These are phyloP conservation scores for Cricetomys ansorgei DNA, from an alignment of 2,113 vertebrate genomes.

Conservation along the genomic window DNA sequence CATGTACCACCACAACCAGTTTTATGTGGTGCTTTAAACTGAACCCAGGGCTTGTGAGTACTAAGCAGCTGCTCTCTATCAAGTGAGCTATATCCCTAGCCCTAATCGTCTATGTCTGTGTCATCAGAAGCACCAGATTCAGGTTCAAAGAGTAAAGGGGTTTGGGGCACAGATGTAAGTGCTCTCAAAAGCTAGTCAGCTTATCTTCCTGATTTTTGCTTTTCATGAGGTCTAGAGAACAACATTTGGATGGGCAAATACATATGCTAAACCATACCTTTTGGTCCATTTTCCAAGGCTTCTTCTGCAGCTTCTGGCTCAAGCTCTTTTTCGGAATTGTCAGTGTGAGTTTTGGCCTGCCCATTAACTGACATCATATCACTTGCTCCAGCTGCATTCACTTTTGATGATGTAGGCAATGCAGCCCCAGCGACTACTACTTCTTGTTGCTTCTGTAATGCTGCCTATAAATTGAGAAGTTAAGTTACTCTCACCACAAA, in stretches of 20 bases:
- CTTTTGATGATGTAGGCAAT: conserved; percentile 85
- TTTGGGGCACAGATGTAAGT: neutral
- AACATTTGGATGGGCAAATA: neutral
- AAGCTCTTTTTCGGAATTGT: conserved; percentile 90
- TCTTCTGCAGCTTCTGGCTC: conserved; percentile 94
- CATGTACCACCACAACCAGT: neutral
- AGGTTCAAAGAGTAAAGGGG: neutral
- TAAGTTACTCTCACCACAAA: neutral
- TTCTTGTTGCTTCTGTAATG: conserved; percentile 95
- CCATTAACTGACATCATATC: conserved; percentile 92
- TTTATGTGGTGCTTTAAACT: neutral
- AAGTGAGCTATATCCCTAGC: neutral
- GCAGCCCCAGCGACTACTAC: conserved; percentile 84
- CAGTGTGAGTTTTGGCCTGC: conserved; percentile 90
- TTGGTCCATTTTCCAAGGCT: conserved; percentile 96
- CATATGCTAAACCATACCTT: conserved; percentile 82
- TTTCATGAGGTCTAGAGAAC: neutral
- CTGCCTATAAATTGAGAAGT: conserved; percentile 88
- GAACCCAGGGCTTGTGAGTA: neutral
- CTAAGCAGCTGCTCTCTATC: neutral
- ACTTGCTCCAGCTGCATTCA: conserved; percentile 81
- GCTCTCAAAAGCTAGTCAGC: neutral
- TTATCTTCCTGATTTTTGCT: neutral
- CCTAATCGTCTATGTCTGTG: neutral
- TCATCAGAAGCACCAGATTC: neutral